These are phyloP conservation scores for Drosophila dunni DNA, from an alignment of 1,140 invertebrate genomes.

Conservation along the genomic window DNA sequence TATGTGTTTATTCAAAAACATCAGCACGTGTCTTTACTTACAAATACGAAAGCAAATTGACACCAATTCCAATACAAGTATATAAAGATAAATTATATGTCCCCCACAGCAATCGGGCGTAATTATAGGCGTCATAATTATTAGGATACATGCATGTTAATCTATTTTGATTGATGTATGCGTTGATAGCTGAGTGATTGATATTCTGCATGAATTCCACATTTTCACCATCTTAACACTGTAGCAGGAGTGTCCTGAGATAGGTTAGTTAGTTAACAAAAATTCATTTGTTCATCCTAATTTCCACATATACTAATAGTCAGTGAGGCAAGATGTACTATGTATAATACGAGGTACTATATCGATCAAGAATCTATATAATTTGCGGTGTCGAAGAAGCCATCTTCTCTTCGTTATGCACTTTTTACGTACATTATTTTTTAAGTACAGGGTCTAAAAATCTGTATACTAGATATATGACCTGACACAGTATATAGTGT, in stretches of 20 bases:
- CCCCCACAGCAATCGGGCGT: conserved; percentile 14
- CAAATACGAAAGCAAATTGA: conserved; percentile 33
- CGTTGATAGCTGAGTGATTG: conserved; percentile 57
- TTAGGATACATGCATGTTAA: conserved; percentile 58
- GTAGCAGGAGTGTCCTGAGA: not conserved
- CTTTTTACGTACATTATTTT: too few species aligned
- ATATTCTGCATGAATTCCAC: conserved; percentile 19
- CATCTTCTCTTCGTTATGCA: too few species aligned
- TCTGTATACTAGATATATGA: conserved; percentile 15
- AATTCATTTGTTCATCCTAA: too few species aligned
- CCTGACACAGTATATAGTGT: not conserved
- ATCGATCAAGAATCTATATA: too few species aligned
- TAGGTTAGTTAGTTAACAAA: too few species aligned
- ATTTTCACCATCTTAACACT: too few species aligned
- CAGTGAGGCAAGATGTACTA: too few species aligned
- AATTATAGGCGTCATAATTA: conserved; percentile 69
- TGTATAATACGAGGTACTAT: too few species aligned
- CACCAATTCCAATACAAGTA: conserved; percentile 38
- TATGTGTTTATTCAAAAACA: conserved; percentile 33
- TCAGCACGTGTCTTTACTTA: not conserved
- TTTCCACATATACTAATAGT: too few species aligned
- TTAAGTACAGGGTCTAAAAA: conserved; percentile 36
- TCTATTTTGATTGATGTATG: conserved; percentile 61
- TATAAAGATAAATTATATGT: conserved; percentile 7
- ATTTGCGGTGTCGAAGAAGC: too few species aligned